A percentile compares a stretch with the other conserved stretches of the same genome.
These are phyloP conservation scores for Ophion obscuratus DNA, from an alignment of 2,888 invertebrate genomes.

Conservation along the genomic window DNA sequence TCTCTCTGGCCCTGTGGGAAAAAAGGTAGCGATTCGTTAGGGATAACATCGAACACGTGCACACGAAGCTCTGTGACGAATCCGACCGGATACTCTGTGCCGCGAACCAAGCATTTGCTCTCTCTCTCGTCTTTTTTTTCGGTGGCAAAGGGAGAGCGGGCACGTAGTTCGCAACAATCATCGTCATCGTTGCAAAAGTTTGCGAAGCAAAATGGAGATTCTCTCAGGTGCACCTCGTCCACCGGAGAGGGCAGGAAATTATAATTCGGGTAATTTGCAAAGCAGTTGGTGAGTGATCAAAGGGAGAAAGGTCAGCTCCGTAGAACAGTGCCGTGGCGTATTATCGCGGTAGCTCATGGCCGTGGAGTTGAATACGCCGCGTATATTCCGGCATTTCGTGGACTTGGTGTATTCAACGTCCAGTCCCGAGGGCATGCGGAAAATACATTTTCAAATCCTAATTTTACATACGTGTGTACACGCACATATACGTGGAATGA, in stretches of 20 bases:
- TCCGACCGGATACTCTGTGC: conserved; percentile 81
- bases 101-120: conserved; percentile 63
- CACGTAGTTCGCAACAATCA: conserved; percentile 10
- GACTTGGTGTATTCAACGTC: conserved; percentile 47
- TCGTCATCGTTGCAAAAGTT: conserved; percentile 32
- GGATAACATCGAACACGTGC: conserved; percentile 81
- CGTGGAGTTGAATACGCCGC: conserved; percentile 14
- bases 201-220: conserved; percentile 32
- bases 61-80: conserved; percentile 80
- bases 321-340: conserved; percentile 42
- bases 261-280: conserved; percentile 63
- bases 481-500: background rate
- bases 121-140: conserved; percentile 56
- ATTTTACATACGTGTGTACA: conserved; percentile 29
- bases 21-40: conserved; percentile 81
- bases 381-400: conserved; percentile 35
- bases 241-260: conserved; percentile 32
- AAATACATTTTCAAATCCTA: conserved; percentile 58
- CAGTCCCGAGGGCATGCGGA: conserved; percentile 48
- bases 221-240: conserved; percentile 18
- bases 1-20: conserved; percentile 76
- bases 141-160: background rate
- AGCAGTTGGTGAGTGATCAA: conserved; percentile 61
- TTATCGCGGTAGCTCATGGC: conserved; percentile 27
- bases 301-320: conserved; percentile 58